These are phyloP conservation scores for Acanthoscelides obtectus DNA, from an alignment of 2,888 invertebrate species.

Conservation along the genomic window DNA sequence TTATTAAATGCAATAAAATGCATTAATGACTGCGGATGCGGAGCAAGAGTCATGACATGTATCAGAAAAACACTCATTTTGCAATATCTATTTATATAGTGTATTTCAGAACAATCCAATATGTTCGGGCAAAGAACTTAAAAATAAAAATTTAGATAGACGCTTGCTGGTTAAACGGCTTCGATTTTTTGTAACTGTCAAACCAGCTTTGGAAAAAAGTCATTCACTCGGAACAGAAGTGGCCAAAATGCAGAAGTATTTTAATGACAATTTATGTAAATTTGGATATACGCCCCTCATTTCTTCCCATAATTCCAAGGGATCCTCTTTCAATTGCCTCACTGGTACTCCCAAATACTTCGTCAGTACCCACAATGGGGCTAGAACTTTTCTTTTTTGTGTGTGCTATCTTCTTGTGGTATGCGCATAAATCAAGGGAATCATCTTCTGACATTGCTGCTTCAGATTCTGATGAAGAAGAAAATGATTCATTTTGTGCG, in stretches of 20 bases:
- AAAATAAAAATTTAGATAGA: not conserved
- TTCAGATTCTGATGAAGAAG: not conserved
- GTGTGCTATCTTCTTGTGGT: not conserved
- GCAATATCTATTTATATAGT: too few relatives aligned
- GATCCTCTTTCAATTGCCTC: not conserved
- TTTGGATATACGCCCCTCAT: not conserved
- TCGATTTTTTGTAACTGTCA: not conserved
- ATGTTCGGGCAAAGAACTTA: not conserved
- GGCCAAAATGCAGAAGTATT: not conserved
- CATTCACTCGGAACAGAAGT: not conserved
- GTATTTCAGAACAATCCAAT: too few relatives aligned
- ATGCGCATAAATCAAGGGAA: not conserved
- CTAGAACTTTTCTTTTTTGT: not conserved
- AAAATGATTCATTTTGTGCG: constrained; percentile 1
- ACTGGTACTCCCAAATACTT: not conserved
- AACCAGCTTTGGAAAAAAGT: not conserved
- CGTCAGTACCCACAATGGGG: not conserved
- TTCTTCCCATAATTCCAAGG: not conserved
- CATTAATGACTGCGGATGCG: too few relatives aligned
- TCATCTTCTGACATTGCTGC: not conserved
- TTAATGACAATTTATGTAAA: not conserved
- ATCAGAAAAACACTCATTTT: too few relatives aligned
- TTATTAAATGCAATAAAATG: too few relatives aligned
- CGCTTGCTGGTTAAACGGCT: not conserved
- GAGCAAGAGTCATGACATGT: too few relatives aligned